Base-by-base conservation (phyloP, 2,888 invertebrate genomes). In the Apodemia hepburni region DNA sequence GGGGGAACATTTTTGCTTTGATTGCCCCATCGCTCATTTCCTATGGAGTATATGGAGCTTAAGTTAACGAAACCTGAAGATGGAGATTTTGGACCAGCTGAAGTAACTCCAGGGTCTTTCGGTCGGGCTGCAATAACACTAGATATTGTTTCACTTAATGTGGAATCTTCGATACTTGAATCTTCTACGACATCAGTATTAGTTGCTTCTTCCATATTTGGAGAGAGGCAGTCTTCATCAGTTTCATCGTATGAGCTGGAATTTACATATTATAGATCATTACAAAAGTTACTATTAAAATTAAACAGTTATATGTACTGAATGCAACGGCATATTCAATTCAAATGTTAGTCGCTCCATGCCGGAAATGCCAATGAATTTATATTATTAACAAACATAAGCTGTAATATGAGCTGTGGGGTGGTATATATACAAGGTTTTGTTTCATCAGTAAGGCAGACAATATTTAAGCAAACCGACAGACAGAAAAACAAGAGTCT, bases 211-310 rank as follows among this genome's bases (percentile, higher is more conserved):
- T 95, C 94, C 74, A 95, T 76, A 78, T 95, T 95, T 69, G 94
- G 94, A 66, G 95, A 94, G 68, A 95, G 89, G 70, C 93, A 92
- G 78, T 95, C 95, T 67, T 95, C 95, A 71, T 93, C 94, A 57
- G 93, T 93, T 81, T 94, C 94, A 94, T 94, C 94, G 93, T 93
- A 94, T 79, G 94, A 94, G 93, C 94, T 94, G 92, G 58, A 93
- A 85, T 64, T 59, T 38, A 12, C 9, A 70, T 6, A 45, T 45
- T 2, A 45, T n/a, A 45, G 49, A 60, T 47, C 18, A 65, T 60
- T 59, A 69, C 59, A 62, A 45, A 61, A 59, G 45, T 60, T 51
- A 38, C 8, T n/a, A 1, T 35, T 7, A 4, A 18, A 29, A 60
- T 59, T 60, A 69, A 61, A 59, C 45, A 54, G 59, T 63, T 73